Base-by-base conservation (phyloP, 2,888 invertebrate genomes). In the Entomobrya multifasciata region DNA sequence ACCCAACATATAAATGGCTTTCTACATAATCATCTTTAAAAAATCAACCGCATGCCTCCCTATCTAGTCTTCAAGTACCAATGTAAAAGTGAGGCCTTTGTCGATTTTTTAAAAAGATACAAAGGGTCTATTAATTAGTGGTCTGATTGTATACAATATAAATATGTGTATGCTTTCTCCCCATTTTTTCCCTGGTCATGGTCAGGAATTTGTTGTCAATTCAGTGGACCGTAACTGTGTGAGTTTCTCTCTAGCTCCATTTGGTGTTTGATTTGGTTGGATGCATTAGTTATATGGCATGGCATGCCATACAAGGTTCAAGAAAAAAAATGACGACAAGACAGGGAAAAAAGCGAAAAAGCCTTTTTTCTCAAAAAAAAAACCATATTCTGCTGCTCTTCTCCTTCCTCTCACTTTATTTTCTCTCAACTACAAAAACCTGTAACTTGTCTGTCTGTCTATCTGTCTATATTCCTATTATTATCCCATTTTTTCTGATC, bases 191-290 rank as follows among this genome's bases (percentile, higher is more conserved):
- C 79, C 72, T 65, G 74, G 65, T 62, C 86, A 86, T 86, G 86
- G 83, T 82, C 81, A 86, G 78, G 84, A 88, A 88, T 88, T 86
- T 86, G 88, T 86, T 88, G 78, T 86, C 88, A 86, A 88, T 78
- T 88, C 85, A 86, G 60, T 86, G 83, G 88, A 88, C 88, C 88
- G 78, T 81, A 88, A 88, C 88, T 81, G 81, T n/a, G n/a, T 88
- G 85, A 86, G 86, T 80, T 86, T 86, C 88, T 88, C 81, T 88
- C 85, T 85, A 74, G 85, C 85, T 88, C 88, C 88, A 86, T 86
- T 86, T 86, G 86, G 86, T 74, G 86, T 86, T 86, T 86, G 86
- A 86, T 86, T 86, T 86, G 86, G 74, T 86, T 86, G 86, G 74
- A 79, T 86, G 86, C 79, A 86, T 86, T 86, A 86, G 79, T 86